Percentiles rank a stretch among this genome's conserved stretches.
These are phyloP conservation scores for Carposina sasakii DNA, from an alignment of 1,140 invertebrate genomes.

Conservation along the genomic window DNA sequence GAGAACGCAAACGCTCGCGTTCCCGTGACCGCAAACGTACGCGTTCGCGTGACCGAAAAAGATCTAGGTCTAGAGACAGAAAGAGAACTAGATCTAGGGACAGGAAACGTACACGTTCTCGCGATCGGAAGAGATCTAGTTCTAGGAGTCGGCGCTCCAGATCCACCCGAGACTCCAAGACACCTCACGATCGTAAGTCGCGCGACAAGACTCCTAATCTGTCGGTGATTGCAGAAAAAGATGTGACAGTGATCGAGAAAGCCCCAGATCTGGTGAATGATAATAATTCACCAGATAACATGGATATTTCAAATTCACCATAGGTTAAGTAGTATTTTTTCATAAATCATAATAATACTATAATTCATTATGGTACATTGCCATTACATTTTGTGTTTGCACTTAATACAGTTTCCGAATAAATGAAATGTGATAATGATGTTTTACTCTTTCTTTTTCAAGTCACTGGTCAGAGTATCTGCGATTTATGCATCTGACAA, in stretches of 20 bases:
- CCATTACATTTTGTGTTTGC: too few species aligned
- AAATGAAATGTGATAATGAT: too few species aligned
- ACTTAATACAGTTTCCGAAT: too few species aligned
- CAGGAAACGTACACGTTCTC: slow-evolving; percentile 59
- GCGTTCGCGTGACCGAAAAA: slow-evolving; percentile 56
- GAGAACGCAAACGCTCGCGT: slow-evolving; percentile 45
- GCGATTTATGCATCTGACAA: too few species aligned
- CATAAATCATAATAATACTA: too few species aligned
- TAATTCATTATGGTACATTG: too few species aligned
- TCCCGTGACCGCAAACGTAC: slow-evolving; percentile 55
- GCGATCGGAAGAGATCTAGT: slow-evolving; percentile 60
- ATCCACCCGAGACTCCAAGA: slow-evolving; percentile 40
- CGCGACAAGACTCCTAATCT: slow-evolving; percentile 52
- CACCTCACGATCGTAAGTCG: slow-evolving; percentile 52
- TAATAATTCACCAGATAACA: slow-evolving; percentile 69
- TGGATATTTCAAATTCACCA: slow-evolving; percentile 72
- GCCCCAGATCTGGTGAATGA: slow-evolving; percentile 45
- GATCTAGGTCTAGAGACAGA: slow-evolving; percentile 56
- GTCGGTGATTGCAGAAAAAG: slow-evolving; percentile 42
- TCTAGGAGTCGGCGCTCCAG: slow-evolving; percentile 53
- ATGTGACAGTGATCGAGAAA: slow-evolving; percentile 36
- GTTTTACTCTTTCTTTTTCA: too few species aligned
- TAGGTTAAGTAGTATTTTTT: too few species aligned
- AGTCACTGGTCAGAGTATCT: too few species aligned
- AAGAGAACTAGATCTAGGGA: slow-evolving; percentile 59